Evolutionary conservation across 1,140 invertebrate genomes (phyloP).

Genomic region (Nasonia longicornis): DNA sequence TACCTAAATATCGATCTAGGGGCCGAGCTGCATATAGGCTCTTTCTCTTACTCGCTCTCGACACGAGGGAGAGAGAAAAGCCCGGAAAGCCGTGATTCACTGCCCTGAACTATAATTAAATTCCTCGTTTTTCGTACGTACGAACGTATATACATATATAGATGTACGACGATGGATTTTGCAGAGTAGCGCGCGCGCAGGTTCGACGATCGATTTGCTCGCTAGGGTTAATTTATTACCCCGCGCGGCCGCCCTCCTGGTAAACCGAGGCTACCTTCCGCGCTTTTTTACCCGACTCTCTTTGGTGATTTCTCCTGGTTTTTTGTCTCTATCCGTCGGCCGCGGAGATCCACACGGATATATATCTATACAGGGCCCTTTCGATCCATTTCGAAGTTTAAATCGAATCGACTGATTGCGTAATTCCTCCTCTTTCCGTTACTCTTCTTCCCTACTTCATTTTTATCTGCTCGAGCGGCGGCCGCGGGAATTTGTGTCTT

Average conservation of each 20-base stretch:
- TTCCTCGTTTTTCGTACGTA: conserved; percentile 43
- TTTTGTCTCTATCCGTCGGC: background rate
- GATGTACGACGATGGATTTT: conserved; percentile 32
- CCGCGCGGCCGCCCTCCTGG: background rate
- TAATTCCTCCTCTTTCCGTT: conserved; percentile 20
- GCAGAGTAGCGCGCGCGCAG: background rate
- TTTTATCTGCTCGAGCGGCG: background rate
- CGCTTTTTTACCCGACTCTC: background rate
- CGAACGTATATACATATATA: too few species aligned
- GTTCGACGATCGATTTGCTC: conserved; percentile 46
- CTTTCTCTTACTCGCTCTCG: background rate
- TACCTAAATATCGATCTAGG: conserved; percentile 41
- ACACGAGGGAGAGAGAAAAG: background rate
- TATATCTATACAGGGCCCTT: background rate
- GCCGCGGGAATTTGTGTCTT: too few species aligned
- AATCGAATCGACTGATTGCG: conserved; percentile 36
- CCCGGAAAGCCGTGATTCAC: conserved; percentile 35
- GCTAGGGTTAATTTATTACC: conserved; percentile 40
- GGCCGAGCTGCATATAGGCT: background rate
- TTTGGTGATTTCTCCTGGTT: background rate
- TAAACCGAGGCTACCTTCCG: conserved; percentile 21
- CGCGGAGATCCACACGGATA: background rate
- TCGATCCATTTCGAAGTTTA: conserved; percentile 17
- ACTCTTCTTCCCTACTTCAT: background rate
- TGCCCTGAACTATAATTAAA: conserved; percentile 42